Conservation (phyloP, 2,888 invertebrate species). For the Lordiphosa fenestrarum region DNA sequence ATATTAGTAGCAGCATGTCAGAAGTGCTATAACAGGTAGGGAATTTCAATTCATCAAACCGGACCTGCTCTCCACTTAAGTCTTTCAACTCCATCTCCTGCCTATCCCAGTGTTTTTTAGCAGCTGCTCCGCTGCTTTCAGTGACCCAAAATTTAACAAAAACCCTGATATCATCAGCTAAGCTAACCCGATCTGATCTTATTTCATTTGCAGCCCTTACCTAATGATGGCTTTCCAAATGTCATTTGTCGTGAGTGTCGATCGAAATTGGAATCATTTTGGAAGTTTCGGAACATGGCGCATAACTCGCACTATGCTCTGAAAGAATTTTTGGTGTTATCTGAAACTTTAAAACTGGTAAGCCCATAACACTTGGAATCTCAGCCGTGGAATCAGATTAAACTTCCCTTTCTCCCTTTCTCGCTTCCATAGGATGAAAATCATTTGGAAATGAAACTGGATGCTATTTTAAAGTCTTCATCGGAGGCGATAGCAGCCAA, state of each 20-base stretch:
- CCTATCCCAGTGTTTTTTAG: too few species aligned
- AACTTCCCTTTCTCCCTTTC: too few species aligned
- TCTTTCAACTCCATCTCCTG: too few species aligned
- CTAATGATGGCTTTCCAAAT: constrained; percentile 88
- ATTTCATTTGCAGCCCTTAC: constrained; percentile 79
- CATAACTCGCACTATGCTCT: constrained; percentile 88
- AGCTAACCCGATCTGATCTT: too few species aligned
- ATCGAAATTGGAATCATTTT: constrained; percentile 87
- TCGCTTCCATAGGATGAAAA: constrained; percentile 44
- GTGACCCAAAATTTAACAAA: too few species aligned
- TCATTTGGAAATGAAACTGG: constrained; percentile 55
- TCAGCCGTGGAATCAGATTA: too few species aligned
- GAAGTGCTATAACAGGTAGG: too few species aligned
- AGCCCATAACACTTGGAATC: not conserved
- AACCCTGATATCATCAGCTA: too few species aligned
- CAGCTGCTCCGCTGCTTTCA: too few species aligned
- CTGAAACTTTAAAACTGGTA: constrained; percentile 84
- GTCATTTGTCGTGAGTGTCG: constrained; percentile 89
- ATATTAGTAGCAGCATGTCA: not conserved
- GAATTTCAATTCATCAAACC: too few species aligned
- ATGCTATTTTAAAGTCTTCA: constrained; percentile 69
- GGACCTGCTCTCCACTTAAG: too few species aligned
- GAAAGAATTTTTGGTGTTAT: constrained; percentile 88
- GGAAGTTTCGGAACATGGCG: constrained; percentile 88
- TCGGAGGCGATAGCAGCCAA: constrained; percentile 80